Base-by-base conservation (phyloP, 2,797 vertebrate genomes). In the Coranthus polyacanthus region DNA sequence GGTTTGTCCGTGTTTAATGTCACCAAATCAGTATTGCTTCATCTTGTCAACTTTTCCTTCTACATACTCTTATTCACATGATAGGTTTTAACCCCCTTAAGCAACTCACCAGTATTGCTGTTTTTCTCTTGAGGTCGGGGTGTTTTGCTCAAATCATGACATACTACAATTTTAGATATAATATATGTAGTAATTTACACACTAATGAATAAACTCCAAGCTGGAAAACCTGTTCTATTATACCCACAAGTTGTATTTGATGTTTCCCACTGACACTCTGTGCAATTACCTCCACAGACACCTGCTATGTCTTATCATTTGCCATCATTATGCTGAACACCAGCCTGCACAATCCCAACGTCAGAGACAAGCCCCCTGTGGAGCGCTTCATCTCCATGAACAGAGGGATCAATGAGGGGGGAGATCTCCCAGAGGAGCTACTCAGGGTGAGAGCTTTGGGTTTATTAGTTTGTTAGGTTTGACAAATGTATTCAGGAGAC, bases 311-410 rank as follows among this genome's bases (percentile, higher is more conserved):
- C 76, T 93, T 99, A 18, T 99, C 97, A 0, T 99, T 99, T 38
- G 96, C 97, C 12, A 97, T 98, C 91, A 99, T 98, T 84, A 99
- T 98, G 97, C 92, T 99, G 69, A 99, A 98, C 83, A 99, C 97
- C 83, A 99, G 97, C 81, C 94, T 99, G 72, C 96, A 97, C 92
- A 97, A 97, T 65, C 96, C 96, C 83, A 97, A 97, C 10, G 96
- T 97, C 63, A 92, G 96, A 18, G 96, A 98, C 93, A 97, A 97
- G 88, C 96, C 96, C 0, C 92, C 95, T 0, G 94, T 96, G 26
- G 96, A 97, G 92, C 94, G 96, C 70, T 97, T 97, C 80, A 96
- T 97, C 91, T 96, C 96, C 82, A 97, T 97, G 96, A 97, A 97
- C 93, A 92, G 96, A 59, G 96, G 96, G 73, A 98, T 98, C 92